Percentiles rank a stretch among this genome's conserved stretches.
Evolutionary conservation across 2,113 vertebrate genomes (phyloP).

Genomic region (Arvicanthis niloticus): DNA sequence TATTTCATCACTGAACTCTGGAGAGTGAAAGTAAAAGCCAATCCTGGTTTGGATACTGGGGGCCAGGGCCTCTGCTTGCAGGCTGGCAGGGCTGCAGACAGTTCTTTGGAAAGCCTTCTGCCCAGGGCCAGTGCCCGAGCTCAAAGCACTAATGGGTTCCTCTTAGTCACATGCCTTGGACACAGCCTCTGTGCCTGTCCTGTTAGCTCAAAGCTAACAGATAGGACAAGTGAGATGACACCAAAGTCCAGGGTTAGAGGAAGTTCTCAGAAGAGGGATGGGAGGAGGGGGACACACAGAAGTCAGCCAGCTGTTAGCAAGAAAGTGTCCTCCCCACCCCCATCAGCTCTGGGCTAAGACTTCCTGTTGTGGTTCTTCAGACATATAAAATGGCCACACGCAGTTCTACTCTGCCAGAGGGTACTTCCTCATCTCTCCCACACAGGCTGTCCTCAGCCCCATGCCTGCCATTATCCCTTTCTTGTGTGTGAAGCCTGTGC

Average conservation of each 20-base stretch:
- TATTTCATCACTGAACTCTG: neutral
- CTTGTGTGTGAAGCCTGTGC: neutral
- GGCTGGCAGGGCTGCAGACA: neutral
- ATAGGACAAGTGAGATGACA: neutral
- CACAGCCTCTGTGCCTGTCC: neutral
- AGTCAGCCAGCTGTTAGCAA: neutral
- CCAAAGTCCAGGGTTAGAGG: neutral
- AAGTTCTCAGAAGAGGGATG: too few species aligned
- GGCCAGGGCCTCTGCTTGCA: neutral
- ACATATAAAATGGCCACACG: neutral
- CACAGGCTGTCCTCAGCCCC: neutral
- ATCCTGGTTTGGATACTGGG: neutral
- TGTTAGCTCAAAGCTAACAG: neutral
- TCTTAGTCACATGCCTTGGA: neutral
- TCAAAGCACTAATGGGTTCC: neutral
- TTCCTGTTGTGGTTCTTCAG: neutral
- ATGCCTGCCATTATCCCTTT: neutral
- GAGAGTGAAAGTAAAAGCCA: neutral
- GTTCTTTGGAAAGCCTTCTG: neutral
- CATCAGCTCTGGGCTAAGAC: neutral
- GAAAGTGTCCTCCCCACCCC: too few species aligned
- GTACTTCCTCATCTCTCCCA: neutral
- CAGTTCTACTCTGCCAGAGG: accelerated
- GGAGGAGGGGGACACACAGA: too few species aligned
- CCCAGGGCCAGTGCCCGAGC: too few species aligned